Conservation (phyloP, 2,797 vertebrate genomes). For the Dicrostonyx torquatus region DNA sequence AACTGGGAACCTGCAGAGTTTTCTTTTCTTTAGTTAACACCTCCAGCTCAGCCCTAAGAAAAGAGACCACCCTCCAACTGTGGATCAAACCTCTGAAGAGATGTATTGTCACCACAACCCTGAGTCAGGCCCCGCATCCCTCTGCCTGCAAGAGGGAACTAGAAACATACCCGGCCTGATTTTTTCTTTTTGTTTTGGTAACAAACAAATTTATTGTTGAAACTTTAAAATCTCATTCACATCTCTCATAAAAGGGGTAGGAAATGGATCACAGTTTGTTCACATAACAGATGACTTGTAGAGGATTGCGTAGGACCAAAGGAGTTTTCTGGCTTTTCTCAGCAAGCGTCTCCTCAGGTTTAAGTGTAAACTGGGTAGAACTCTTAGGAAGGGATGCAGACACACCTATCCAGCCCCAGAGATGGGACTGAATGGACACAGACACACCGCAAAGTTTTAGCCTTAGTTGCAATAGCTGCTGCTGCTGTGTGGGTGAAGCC, state of each 20-base stretch:
- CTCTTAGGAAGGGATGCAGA: neutral
- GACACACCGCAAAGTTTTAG: neutral
- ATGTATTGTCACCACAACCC: neutral
- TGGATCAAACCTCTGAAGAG: neutral
- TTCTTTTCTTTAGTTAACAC: neutral
- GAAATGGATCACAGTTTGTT: slow-evolving; percentile 43
- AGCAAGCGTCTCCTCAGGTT: neutral
- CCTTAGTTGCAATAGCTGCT: neutral
- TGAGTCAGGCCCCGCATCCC: neutral
- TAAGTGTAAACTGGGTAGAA: neutral
- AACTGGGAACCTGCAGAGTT: neutral
- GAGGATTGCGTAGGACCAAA: neutral
- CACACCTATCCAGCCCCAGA: neutral
- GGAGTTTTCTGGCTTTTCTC: neutral
- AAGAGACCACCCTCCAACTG: neutral
- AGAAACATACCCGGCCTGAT: neutral
- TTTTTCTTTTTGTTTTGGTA: neutral
- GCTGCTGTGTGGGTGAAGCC: neutral
- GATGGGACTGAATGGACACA: neutral
- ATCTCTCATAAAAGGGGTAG: slow-evolving; percentile 16
- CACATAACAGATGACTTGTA: neutral
- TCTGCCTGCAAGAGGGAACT: neutral
- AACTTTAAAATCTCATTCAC: slow-evolving; percentile 22
- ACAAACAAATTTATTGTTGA: neutral
- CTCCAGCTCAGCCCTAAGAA: neutral